Percentiles rank a stretch among this genome's conserved stretches.
These are phyloP conservation scores for Colinus virginianus DNA, from an alignment of 2,113 vertebrate genomes.

Conservation along the genomic window DNA sequence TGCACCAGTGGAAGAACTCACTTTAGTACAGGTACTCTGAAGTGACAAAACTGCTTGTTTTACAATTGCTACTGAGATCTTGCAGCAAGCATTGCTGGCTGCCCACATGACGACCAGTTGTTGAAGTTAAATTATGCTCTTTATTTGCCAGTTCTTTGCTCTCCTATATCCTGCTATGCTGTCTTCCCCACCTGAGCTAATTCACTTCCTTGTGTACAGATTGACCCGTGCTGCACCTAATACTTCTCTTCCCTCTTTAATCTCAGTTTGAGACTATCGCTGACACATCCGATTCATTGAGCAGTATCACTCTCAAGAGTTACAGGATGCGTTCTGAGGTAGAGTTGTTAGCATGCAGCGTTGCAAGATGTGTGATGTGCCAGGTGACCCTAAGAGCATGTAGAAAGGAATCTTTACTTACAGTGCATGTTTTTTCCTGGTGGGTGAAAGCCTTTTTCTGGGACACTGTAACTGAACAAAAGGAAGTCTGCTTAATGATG, in stretches of 20 bases:
- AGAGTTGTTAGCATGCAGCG: slow-evolving; percentile 56
- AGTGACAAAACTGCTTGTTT: neutral
- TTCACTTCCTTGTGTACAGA: neutral
- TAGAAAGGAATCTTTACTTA: neutral
- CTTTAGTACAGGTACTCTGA: neutral
- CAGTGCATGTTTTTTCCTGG: neutral
- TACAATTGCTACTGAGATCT: neutral
- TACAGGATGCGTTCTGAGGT: slow-evolving; percentile 92
- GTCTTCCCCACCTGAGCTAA: neutral
- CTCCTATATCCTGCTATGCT: neutral
- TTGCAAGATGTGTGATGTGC: slow-evolving; percentile 3
- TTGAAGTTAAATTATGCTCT: neutral
- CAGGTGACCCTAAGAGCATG: neutral
- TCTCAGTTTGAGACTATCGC: slow-evolving; percentile 93
- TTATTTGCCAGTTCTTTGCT: neutral
- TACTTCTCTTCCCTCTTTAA: slow-evolving; percentile 39
- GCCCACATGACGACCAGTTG: neutral
- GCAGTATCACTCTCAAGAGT: slow-evolving; percentile 92
- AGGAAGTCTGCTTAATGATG: neutral
- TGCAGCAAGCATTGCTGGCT: neutral
- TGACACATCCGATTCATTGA: slow-evolving; percentile 86
- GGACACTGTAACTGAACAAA: neutral
- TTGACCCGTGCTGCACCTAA: neutral
- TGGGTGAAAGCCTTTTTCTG: neutral
- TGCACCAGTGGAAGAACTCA: neutral